phyloP scores from a whole-genome alignment of 37 sponge, comb jelly and placozoan genomes.

The Chondrilla cf. caribensis region DNA sequence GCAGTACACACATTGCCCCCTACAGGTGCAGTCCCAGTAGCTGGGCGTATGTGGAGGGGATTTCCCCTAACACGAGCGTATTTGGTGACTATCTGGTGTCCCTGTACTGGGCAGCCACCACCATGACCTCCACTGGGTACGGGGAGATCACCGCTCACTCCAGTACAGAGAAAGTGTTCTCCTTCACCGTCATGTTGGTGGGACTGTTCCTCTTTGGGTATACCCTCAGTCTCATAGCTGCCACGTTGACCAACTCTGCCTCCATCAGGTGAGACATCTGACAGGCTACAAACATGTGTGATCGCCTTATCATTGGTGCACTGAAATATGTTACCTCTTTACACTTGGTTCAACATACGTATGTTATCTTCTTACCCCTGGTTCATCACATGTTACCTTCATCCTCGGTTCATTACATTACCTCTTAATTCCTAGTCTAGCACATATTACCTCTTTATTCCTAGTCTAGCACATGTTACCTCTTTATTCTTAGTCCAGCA shows the following conservation, averaged over 20 bases:
- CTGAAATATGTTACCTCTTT: too few species aligned
- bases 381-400: too few species aligned
- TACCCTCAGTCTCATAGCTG: constrained; percentile 63
- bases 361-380: too few species aligned
- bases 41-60: constrained; percentile 50
- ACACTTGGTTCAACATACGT: too few species aligned
- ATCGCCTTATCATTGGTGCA: too few species aligned
- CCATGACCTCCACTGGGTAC: constrained; percentile 78
- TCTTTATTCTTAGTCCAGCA: too few species aligned
- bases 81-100: constrained; percentile 73
- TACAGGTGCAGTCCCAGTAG: constrained; percentile 43
- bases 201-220: constrained; percentile 78
- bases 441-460: too few species aligned
- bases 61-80: constrained; percentile 34
- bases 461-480: too few species aligned
- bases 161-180: constrained; percentile 49
- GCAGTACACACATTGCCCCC: neutral
- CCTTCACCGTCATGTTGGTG: constrained; percentile 48
- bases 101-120: constrained; percentile 74
- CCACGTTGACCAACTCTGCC: constrained; percentile 61
- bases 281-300: neutral
- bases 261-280: constrained; percentile 28
- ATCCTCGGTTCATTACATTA: too few species aligned
- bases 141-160: constrained; percentile 74
- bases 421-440: too few species aligned